Evolutionary conservation across 2,113 vertebrate genomes (phyloP).

Genomic region (Gallinago paraguaiae): DNA sequence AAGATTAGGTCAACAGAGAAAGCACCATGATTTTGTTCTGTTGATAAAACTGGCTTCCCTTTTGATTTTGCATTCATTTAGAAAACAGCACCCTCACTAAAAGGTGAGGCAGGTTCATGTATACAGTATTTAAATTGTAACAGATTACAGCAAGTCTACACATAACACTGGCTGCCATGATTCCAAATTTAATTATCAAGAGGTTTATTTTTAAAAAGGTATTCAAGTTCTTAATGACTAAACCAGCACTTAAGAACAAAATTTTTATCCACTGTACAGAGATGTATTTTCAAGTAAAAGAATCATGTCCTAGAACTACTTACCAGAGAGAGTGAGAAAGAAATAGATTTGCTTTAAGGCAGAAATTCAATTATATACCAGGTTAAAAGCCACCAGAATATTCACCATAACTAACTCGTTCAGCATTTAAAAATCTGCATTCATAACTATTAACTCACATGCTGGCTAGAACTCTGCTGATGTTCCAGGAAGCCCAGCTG

Average conservation of each 20-base stretch:
- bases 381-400: not conserved
- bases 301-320: not conserved
- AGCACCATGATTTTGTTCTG: slow-evolving; percentile 26
- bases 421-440: not conserved
- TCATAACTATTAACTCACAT: not conserved
- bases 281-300: slow-evolving; percentile 8
- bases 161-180: not conserved
- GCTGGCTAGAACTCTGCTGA: not conserved
- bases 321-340: not conserved
- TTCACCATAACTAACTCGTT: not conserved
- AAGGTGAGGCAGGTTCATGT: not conserved
- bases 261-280: not conserved
- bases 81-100: not conserved
- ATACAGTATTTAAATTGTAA: not conserved
- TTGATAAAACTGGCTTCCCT: not conserved
- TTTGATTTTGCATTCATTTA: slow-evolving; percentile 8
- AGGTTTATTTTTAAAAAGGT: not conserved
- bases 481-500: not conserved
- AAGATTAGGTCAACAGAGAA: not conserved
- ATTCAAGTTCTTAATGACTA: not conserved
- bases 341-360: slow-evolving; percentile 29
- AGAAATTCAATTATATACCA: not conserved
- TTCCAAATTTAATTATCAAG: not conserved
- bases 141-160: not conserved
- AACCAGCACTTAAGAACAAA: not conserved